Evolutionary conservation across 2,888 invertebrate species (phyloP).

Genomic region (Epinotia brunnichana): DNA sequence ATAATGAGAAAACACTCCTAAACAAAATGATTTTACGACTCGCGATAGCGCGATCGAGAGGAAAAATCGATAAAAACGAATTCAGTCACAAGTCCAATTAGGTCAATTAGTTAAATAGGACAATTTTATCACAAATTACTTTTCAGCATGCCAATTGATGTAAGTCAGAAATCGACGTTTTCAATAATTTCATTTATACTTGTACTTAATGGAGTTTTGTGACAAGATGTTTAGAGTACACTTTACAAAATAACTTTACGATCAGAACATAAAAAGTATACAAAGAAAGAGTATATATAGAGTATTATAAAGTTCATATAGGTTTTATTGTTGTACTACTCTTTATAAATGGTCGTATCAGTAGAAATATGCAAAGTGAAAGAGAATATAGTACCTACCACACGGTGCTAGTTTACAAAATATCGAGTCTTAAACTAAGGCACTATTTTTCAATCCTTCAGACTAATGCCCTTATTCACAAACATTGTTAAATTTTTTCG

Average conservation of each 20-base stretch:
- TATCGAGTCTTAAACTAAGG: conserved; percentile 34
- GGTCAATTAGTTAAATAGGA: neutral
- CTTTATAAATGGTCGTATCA: neutral
- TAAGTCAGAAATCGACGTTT: neutral
- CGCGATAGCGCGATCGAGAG: neutral
- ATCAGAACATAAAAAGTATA: neutral
- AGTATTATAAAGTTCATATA: no score
- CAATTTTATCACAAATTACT: conserved; percentile 3
- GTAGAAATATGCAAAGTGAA: conserved; percentile 14
- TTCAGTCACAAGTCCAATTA: conserved; percentile 9
- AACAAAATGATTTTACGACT: conserved; percentile 17
- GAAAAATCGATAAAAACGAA: conserved; percentile 6
- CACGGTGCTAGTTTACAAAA: conserved; percentile 13
- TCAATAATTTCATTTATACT: neutral
- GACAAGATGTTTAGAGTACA: neutral
- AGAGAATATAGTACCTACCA: neutral
- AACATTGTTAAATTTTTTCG: no score
- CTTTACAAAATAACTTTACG: neutral
- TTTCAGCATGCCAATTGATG: neutral
- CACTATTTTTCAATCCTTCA: conserved; percentile 12
- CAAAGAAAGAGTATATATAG: neutral
- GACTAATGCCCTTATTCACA: no score
- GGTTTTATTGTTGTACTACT: neutral
- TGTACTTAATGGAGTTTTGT: conserved; percentile 5
- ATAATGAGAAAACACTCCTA: conserved; percentile 38